Base-by-base conservation (phyloP, 2,797 vertebrate species). In the Darevskia mixta region DNA sequence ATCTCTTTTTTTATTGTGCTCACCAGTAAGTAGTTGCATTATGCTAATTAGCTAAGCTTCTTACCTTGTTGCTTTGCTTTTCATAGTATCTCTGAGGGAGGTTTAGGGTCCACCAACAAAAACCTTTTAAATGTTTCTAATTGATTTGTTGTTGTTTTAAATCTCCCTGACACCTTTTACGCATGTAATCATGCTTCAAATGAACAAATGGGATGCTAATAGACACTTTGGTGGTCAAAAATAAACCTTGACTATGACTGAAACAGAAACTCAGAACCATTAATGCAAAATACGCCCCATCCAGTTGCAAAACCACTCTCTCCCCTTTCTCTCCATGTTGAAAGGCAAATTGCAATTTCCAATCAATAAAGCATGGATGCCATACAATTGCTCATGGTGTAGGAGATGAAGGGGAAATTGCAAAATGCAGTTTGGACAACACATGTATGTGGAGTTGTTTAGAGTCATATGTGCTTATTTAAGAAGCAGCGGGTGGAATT, bases 181-280 rank as follows among this genome's bases (percentile, higher is more conserved):
- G 86, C 49, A 61, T 55, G 87, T 79, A 81, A 64, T 84, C 89
- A 61, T 1, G 75, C 35, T 87, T 92, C 73, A 89, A 89, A 27
- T 85, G 88, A 15, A 58, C 86, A 43, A 32, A 89, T 13, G 43
- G n/a, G 87, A 82, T 87, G 45, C 29, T 73, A 64, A 8, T 17
- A 49, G 67, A 85, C 38, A 38, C 0, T 1, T 41, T 1, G 71
- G 79, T 43, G 79, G 27, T 49, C 5, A 49, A 64, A 90, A 90
- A 8, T 41, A 89, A 86, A 83, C 76, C 17, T 83, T 29, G 41
- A 89, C 86, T 86, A 88, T 9, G 0, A 71, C 77, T 25, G 83
- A 15, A 35, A 17, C 2, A 87, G 72, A 69, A 82, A 72, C 13
- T 2, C 25, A 1, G 0, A 64, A 71, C 9, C 80, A 77, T 87